Percentiles rank a stretch among this genome's conserved stretches.
phyloP scores from a whole-genome alignment of 2,113 vertebrate species.

The Vidua chalybeata region DNA sequence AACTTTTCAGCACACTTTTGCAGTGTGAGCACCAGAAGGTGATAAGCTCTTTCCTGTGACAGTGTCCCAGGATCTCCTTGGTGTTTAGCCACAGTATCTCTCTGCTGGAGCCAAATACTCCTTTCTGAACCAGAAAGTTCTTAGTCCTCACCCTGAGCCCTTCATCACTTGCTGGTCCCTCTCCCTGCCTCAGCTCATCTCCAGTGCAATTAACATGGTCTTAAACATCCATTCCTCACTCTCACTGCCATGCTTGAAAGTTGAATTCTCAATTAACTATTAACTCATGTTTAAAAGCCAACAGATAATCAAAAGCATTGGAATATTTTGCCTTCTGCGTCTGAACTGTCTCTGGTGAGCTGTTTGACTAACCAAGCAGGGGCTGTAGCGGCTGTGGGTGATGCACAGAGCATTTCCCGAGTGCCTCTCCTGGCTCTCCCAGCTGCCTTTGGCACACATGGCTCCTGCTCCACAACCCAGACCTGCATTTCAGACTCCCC shows the following conservation, averaged over 20 bases:
- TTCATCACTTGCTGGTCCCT: background rate
- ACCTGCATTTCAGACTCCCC: background rate
- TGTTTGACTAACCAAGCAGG: background rate
- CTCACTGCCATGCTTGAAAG: background rate
- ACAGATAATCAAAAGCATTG: background rate
- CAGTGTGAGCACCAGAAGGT: background rate
- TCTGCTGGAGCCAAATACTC: background rate
- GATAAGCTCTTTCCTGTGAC: background rate
- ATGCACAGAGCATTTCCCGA: background rate
- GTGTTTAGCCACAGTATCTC: background rate
- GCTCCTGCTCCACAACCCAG: background rate
- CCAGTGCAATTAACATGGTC: background rate
- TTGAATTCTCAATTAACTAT: slow-evolving; percentile 5
- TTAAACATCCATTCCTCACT: background rate
- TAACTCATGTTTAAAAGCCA: background rate
- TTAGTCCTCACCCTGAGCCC: background rate
- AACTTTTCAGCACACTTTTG: background rate
- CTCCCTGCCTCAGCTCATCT: background rate
- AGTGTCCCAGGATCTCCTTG: background rate
- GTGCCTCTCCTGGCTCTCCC: background rate
- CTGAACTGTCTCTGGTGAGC: background rate
- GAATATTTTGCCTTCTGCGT: background rate
- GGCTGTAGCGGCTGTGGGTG: background rate
- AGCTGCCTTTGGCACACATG: background rate
- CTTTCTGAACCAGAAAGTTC: background rate